phyloP scores from a whole-genome alignment of 2,888 invertebrate genomes.

The Drosophila limbata region DNA sequence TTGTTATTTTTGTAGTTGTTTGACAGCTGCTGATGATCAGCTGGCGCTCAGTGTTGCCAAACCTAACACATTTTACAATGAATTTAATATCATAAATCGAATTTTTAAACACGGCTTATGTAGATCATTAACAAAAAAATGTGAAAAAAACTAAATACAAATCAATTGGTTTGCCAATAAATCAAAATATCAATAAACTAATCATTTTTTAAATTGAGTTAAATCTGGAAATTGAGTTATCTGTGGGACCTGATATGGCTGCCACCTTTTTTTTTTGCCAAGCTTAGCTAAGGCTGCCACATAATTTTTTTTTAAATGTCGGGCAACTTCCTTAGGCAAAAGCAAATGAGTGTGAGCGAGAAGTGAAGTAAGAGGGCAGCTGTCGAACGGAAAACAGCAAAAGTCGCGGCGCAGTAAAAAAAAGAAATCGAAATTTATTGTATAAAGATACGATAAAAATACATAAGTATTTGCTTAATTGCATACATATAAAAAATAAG shows the following conservation, averaged over 20 bases:
- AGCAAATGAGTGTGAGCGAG: too few species aligned
- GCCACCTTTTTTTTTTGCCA: too few species aligned
- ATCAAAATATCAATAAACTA: not conserved
- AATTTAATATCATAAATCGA: not conserved
- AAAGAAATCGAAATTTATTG: slow-evolving; percentile 32
- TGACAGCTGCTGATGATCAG: slow-evolving; percentile 28
- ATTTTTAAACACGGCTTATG: not conserved
- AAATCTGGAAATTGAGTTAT: too few species aligned
- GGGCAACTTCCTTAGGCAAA: too few species aligned
- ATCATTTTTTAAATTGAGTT: too few species aligned
- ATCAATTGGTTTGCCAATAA: not conserved
- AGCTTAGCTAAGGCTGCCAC: too few species aligned
- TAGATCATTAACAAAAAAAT: not conserved
- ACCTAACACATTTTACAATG: not conserved
- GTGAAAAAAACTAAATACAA: not conserved
- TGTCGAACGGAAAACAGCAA: slow-evolving; percentile 47
- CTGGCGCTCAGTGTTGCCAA: slow-evolving; percentile 40
- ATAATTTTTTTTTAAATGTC: too few species aligned
- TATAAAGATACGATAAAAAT: slow-evolving; percentile 14
- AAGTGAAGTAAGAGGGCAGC: too few species aligned
- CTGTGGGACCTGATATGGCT: too few species aligned
- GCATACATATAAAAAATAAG: not conserved
- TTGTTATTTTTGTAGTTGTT: slow-evolving; percentile 30
- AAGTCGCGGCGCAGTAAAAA: slow-evolving; percentile 45
- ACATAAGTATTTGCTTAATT: slow-evolving; percentile 7